Evolutionary conservation across 2,888 invertebrate species (phyloP).

Genomic region (Dasypolia templi): DNA sequence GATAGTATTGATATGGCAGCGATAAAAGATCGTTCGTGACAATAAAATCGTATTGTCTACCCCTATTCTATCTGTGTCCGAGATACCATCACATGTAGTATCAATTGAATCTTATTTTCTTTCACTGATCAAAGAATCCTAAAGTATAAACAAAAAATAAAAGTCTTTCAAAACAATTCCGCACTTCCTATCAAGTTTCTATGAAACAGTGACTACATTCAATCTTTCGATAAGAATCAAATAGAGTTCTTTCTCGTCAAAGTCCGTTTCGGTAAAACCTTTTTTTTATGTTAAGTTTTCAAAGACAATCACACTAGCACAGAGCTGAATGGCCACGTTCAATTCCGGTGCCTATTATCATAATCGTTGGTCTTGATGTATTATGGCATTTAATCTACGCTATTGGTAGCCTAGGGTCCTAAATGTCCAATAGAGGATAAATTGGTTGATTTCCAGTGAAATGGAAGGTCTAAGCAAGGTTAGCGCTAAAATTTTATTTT

Average conservation of each 20-base stretch:
- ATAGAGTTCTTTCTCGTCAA: slow-evolving; percentile 26
- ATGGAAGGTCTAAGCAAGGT: slow-evolving; percentile 27
- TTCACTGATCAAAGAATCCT: slow-evolving; percentile 8
- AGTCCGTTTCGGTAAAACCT: slow-evolving; percentile 26
- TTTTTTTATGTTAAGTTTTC: slow-evolving; percentile 36
- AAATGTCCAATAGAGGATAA: slow-evolving; percentile 47
- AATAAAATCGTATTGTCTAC: slow-evolving; percentile 29
- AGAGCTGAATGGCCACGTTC: slow-evolving; percentile 36
- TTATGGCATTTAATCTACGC: slow-evolving; percentile 51
- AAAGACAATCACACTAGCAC: slow-evolving; percentile 50
- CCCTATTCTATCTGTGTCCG: slow-evolving; percentile 12
- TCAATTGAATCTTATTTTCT: slow-evolving; percentile 35
- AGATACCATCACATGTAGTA: slow-evolving; percentile 27
- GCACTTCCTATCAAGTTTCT: slow-evolving; percentile 12
- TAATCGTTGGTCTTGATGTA: slow-evolving; percentile 61
- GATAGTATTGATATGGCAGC: slow-evolving; percentile 40
- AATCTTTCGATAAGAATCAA: slow-evolving; percentile 53
- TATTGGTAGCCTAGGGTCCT: slow-evolving; percentile 22
- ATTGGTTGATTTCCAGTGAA: slow-evolving; percentile 39
- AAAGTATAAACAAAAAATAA: slow-evolving; percentile 2
- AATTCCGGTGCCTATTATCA: slow-evolving; percentile 50
- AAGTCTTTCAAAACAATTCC: slow-evolving; percentile 11
- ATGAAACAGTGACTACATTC: slow-evolving; percentile 24
- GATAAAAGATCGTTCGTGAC: slow-evolving; percentile 44
- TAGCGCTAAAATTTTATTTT: slow-evolving; percentile 31